phyloP scores from a whole-genome alignment of 1,140 invertebrate species.

The Varroa destructor region DNA sequence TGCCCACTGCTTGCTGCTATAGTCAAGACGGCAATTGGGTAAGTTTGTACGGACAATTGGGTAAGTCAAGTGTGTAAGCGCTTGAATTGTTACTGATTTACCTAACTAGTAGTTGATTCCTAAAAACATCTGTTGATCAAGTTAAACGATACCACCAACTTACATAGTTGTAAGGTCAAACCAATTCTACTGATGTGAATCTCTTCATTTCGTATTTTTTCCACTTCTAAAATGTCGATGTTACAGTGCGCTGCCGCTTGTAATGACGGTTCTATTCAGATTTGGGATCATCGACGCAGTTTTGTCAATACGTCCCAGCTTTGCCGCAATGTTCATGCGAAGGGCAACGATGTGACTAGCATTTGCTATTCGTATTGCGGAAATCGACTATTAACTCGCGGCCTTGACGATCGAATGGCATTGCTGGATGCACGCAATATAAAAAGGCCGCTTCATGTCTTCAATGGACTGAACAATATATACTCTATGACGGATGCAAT shows the following conservation, averaged over 20 bases:
- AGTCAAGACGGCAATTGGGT: slow-evolving; percentile 75
- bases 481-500: slow-evolving; percentile 71
- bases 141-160: too few relatives aligned
- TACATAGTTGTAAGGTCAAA: too few relatives aligned
- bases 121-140: too few relatives aligned
- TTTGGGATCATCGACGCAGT: slow-evolving; percentile 78
- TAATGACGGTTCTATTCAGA: slow-evolving; percentile 86
- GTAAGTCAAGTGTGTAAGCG: too few relatives aligned
- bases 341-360: slow-evolving; percentile 64
- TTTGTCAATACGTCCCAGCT: slow-evolving; percentile 60
- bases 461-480: slow-evolving; percentile 59
- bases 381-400: slow-evolving; percentile 60
- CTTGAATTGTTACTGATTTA: too few relatives aligned
- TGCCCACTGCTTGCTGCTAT: slow-evolving; percentile 68
- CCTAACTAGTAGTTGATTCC: too few relatives aligned
- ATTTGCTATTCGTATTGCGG: slow-evolving; percentile 78
- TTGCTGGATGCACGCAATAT: slow-evolving; percentile 81
- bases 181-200: too few relatives aligned
- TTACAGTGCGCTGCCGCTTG: slow-evolving; percentile 59
- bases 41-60: background rate
- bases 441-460: slow-evolving; percentile 58
- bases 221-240: too few relatives aligned
- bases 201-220: too few relatives aligned
- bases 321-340: slow-evolving; percentile 65
- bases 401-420: slow-evolving; percentile 84